Evolutionary conservation across 2,113 vertebrate genomes (phyloP).

Genomic region (Aptenodytes forsteri): DNA sequence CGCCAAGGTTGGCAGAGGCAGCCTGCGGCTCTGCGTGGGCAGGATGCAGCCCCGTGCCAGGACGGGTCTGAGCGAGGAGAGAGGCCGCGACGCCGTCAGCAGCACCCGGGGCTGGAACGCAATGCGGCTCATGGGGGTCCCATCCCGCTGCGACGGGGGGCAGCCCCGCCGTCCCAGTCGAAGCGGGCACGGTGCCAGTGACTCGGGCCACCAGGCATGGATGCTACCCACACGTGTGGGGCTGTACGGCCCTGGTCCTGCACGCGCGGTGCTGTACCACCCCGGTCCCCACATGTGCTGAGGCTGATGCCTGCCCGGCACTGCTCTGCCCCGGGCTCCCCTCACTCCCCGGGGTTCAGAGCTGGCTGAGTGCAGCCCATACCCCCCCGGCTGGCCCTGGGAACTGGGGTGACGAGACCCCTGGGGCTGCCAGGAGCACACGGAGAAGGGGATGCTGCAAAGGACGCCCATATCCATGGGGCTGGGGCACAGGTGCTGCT

Average conservation of each 20-base stretch:
- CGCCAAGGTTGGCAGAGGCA: rapidly evolving
- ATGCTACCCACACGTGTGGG: rapidly evolving
- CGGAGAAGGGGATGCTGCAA: neutral
- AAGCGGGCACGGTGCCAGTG: rapidly evolving
- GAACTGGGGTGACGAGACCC: rapidly evolving
- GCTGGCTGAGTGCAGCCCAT: rapidly evolving
- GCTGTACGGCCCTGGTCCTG: rapidly evolving
- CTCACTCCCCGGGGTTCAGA: rapidly evolving
- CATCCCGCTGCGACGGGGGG: neutral
- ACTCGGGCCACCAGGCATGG: rapidly evolving
- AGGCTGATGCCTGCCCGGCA: neutral
- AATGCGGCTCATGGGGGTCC: rapidly evolving
- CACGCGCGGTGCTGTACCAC: rapidly evolving
- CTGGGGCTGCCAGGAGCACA: neutral
- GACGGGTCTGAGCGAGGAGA: rapidly evolving
- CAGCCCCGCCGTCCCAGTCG: rapidly evolving
- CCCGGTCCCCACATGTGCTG: rapidly evolving
- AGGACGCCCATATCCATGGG: rapidly evolving
- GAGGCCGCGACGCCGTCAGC: rapidly evolving
- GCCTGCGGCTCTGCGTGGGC: rapidly evolving
- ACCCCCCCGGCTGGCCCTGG: rapidly evolving
- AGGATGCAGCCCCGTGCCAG: neutral
- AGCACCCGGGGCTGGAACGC: rapidly evolving
- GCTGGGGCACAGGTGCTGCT: neutral
- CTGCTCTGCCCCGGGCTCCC: rapidly evolving